Conservation (phyloP, 2,113 vertebrate genomes). For the Austrofundulus limnaeus region DNA sequence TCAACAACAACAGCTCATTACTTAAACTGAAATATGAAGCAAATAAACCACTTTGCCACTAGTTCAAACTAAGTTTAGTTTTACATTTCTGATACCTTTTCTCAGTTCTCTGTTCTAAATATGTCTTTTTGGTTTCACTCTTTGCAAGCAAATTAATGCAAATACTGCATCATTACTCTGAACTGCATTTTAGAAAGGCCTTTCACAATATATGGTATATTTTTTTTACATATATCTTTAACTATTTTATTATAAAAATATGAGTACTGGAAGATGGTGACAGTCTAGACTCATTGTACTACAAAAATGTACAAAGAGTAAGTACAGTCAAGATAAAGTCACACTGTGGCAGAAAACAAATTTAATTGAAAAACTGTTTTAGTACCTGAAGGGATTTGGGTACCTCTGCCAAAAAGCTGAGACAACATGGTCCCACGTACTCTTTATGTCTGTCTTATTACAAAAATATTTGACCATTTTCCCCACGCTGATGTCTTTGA, state of each 20-base stretch:
- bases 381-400: constrained; percentile 84
- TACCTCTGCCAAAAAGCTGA: constrained; percentile 84
- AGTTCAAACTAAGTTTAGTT: neutral
- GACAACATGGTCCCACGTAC: constrained; percentile 79
- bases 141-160: too few relatives aligned
- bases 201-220: neutral
- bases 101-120: constrained; percentile 30
- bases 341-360: neutral
- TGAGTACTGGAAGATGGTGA: too few relatives aligned
- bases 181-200: neutral
- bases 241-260: too few relatives aligned
- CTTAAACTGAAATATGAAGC: neutral
- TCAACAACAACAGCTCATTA: neutral
- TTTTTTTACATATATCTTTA: too few relatives aligned
- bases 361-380: neutral
- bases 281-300: too few relatives aligned
- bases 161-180: neutral
- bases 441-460: constrained; percentile 74
- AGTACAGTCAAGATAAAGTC: neutral
- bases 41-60: neutral
- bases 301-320: neutral
- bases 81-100: constrained; percentile 34
- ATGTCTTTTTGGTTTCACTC: neutral
- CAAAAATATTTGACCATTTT: constrained; percentile 82
- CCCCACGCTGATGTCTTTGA: constrained; percentile 12